Evolutionary conservation across 2,113 vertebrate species (phyloP).

Genomic region (Hippolais icterina): DNA sequence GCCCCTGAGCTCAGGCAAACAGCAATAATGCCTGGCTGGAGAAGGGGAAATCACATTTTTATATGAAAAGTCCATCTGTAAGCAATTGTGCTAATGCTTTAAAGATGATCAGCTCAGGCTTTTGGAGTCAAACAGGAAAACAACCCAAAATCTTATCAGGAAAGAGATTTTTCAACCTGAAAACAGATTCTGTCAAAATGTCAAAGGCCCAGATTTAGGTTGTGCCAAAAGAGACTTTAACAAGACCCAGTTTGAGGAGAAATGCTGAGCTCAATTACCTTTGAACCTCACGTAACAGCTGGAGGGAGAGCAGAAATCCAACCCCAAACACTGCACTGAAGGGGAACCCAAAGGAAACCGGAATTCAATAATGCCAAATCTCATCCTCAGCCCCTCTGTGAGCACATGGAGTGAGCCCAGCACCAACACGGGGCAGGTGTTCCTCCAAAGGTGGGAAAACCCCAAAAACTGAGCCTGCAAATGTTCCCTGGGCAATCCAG

Average conservation of each 20-base stretch:
- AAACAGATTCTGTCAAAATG: not conserved
- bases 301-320: not conserved
- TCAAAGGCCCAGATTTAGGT: not conserved
- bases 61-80: not conserved
- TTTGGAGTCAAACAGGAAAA: conserved; percentile 10
- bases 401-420: rapidly evolving
- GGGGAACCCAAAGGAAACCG: not conserved
- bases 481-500: rapidly evolving
- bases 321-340: rapidly evolving
- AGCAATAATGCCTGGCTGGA: not conserved
- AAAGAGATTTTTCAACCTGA: conserved; percentile 26
- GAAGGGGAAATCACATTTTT: not conserved
- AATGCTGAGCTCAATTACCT: not conserved
- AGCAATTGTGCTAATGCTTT: conserved; percentile 38
- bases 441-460: rapidly evolving
- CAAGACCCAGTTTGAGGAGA: not conserved
- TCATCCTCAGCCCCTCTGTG: not conserved
- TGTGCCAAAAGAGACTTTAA: not conserved
- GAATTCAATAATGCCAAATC: not conserved
- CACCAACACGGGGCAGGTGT: rapidly evolving
- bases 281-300: not conserved
- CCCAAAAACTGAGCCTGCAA: not conserved
- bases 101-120: conserved; percentile 1
- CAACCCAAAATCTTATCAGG: not conserved
- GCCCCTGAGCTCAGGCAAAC: not conserved